Evolutionary conservation across 2,113 vertebrate species (phyloP), one percentile per base, ranked within the genome.

Genomic region (Aythya baeri): DNA sequence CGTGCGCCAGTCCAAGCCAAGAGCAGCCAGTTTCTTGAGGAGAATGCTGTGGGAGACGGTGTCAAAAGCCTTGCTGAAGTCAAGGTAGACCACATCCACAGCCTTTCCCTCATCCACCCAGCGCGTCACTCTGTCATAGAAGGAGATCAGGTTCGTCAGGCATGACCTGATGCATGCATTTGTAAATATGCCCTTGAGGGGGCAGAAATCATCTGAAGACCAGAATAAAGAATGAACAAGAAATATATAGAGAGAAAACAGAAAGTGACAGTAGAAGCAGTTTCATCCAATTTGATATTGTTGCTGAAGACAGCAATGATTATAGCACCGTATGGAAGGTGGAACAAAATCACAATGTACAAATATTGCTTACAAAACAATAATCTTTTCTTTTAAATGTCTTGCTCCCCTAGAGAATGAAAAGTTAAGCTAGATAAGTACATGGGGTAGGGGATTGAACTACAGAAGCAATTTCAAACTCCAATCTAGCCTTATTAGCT

Each of bases 401-500:
- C 46, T 82, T 83, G 21, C 34, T 70, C 20, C 87, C 27, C 57
- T 87, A 54, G 25, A 87, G 71, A 82, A 81, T 5, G 73, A 34
- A 71, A 92, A 83, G 68, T 26, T 34, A 84, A 94, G 34, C 20
- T 32, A 70, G 81, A 3, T 46, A 85, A 88, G 57, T 73, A 9
- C 14, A 86, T 73, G 63, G 57, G 59, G 59, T 1, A 3, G 17
- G n/a, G 3, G 20, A 4, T 20, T 11, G 10, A 49, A 93, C n/a
- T 62, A 91, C 20, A 29, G 66, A 92, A 88, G 55, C 83, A 86
- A 84, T 77, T 71, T 54, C 61, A 89, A 93, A 66, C 79, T 76
- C 31, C 78, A 71, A 70, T 41, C 27, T 36, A 86, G 75, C 67
- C 73, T 62, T 54, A 86, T 88, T 84, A 89, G 95, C 91, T 95